Conservation (phyloP, 2,797 vertebrate species). For the Pithecia hirsuta region DNA sequence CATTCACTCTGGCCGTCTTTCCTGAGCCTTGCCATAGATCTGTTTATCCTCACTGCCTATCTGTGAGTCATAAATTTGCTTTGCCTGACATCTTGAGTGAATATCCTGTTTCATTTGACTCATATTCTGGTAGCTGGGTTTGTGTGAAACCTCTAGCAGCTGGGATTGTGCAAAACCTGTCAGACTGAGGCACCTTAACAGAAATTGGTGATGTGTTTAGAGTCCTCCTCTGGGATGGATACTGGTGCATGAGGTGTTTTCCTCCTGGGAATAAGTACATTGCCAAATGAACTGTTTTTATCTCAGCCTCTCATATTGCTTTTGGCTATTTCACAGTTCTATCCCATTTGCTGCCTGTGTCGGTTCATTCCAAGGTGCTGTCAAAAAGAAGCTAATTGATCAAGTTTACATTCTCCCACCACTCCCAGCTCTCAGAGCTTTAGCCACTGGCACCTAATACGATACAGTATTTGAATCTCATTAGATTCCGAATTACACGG, state of each 20-base stretch:
- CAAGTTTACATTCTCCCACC: background rate
- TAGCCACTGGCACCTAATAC: background rate
- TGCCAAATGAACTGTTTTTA: background rate
- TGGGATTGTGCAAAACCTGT: background rate
- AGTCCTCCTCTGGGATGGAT: background rate
- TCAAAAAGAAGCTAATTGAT: conserved; percentile 41
- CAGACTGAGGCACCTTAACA: background rate
- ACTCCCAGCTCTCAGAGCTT: background rate
- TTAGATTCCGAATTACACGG: background rate
- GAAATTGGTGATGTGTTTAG: background rate
- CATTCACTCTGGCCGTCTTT: background rate
- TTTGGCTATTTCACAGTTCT: background rate
- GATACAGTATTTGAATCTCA: background rate
- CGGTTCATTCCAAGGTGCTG: background rate
- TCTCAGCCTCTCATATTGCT: background rate
- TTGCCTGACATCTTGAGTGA: background rate
- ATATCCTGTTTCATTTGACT: background rate
- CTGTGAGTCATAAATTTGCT: background rate
- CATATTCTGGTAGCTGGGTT: background rate
- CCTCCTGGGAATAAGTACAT: background rate
- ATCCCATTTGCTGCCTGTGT: background rate
- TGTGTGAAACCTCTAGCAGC: background rate
- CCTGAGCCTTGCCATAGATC: background rate
- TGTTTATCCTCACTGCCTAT: background rate
- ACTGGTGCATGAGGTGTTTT: background rate